Conservation (phyloP, 1,140 invertebrate species). For the Brachionus plicatilis region DNA sequence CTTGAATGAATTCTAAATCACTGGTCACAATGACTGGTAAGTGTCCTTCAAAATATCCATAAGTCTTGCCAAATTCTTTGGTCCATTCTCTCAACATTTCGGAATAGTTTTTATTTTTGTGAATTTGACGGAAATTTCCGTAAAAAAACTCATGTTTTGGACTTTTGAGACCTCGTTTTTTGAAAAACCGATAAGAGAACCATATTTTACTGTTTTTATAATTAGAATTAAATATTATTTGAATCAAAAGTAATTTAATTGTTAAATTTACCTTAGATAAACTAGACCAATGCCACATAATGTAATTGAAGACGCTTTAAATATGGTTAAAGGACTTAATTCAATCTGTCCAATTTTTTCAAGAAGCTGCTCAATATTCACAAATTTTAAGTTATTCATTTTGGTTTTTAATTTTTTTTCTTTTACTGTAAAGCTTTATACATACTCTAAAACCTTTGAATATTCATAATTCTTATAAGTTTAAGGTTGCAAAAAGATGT, state of each 20-base stretch:
- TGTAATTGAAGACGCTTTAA: background rate
- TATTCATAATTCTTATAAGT: too few relatives aligned
- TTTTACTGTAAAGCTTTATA: too few relatives aligned
- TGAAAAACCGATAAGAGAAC: background rate
- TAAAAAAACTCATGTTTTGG: constrained; percentile 8
- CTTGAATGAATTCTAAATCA: background rate
- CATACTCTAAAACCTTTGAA: too few relatives aligned
- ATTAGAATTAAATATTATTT: background rate
- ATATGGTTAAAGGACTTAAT: background rate
- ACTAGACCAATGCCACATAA: background rate
- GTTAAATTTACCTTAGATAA: background rate
- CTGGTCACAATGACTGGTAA: background rate
- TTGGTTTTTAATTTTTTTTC: too few relatives aligned
- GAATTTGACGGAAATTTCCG: constrained; percentile 2
- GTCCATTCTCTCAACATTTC: background rate
- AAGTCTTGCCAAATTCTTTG: background rate
- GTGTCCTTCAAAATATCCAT: constrained; percentile 36
- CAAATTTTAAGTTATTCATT: background rate
- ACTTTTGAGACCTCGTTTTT: background rate
- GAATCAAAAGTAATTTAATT: too few relatives aligned
- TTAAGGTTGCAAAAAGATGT: too few relatives aligned
- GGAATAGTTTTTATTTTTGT: background rate
- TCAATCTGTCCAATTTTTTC: background rate
- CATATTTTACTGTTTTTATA: background rate
- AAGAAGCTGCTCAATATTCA: background rate